These are phyloP conservation scores for Hirtodrosophila confusa DNA, from an alignment of 2,888 invertebrate genomes.

Conservation along the genomic window DNA sequence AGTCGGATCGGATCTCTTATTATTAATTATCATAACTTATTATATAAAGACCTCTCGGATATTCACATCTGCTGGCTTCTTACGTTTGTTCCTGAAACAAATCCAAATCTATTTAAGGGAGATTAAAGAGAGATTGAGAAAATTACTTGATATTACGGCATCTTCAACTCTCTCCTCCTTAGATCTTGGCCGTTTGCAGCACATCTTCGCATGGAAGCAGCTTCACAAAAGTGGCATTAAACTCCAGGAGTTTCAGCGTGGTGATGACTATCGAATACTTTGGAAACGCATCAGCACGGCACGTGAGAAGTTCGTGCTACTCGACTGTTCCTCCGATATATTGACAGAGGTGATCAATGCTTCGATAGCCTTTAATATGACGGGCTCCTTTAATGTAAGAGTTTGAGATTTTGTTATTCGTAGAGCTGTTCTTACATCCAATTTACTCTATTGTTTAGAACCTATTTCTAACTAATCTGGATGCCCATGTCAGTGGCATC, in stretches of 20 bases:
- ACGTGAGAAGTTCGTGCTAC: conserved; percentile 89
- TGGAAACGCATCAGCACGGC: conserved; percentile 87
- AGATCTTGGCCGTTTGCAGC: conserved; percentile 89
- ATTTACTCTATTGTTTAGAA: conserved; percentile 40
- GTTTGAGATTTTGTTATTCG: rapidly evolving
- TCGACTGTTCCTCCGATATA: conserved; percentile 90
- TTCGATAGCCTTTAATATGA: conserved; percentile 82
- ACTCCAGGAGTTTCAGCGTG: conserved; percentile 87
- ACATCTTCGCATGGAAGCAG: conserved; percentile 89
- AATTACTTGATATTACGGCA: no score
- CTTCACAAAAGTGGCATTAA: conserved; percentile 88
- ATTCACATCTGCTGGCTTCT: no score
- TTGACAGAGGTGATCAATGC: conserved; percentile 87
- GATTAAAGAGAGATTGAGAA: no score
- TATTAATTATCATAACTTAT: no score
- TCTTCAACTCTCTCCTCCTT: neutral
- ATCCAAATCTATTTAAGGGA: no score
- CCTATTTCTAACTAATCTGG: conserved; percentile 85
- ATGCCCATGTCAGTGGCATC: conserved; percentile 80
- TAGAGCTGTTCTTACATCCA: no score
- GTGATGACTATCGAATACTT: conserved; percentile 79
- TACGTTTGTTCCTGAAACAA: no score
- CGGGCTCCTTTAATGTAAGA: conserved; percentile 81
- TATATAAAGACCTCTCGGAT: no score
- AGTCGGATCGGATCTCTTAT: no score